Base-by-base conservation (phyloP, 2,797 vertebrate species). In the Sparidentex hasta region DNA sequence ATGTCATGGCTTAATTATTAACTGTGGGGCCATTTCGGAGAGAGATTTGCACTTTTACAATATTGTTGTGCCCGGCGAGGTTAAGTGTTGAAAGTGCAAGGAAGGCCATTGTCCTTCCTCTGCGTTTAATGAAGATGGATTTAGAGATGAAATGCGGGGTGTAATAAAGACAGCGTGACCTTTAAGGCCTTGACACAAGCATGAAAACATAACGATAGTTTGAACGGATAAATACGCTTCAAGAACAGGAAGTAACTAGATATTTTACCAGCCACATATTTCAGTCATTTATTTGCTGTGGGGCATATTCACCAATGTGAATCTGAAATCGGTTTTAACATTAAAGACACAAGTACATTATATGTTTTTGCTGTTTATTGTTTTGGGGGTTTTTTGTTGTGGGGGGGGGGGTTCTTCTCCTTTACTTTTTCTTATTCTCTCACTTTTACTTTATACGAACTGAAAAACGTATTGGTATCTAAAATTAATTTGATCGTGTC, bases 1-100 rank as follows among this genome's bases (percentile, higher is more conserved):
- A 95, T 95, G 93, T 94, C 95, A 94, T 58, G 82, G 94, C 80
- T 94, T 95, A 95, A 95, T 95, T 95, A 95, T 95, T 96, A 95
- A 94, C 93, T 74, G 79, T 72, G 86, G 90, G 87, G 91, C 88
- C 91, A 81, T 93, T 93, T 90, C 85, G 71, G 82, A 92, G 86
- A 92, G 91, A 92, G 89, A 91, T 91, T 94, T 93, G 88, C 87
- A 92, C 89, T 94, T 95, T 92, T 93, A 93, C 86, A 90, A 93
- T 94, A 90, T 94, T 90, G 88, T 90, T 74, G 83, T 87, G 81
- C 88, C 89, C 87, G 89, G 85, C 72, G 88, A 94, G 93, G 93
- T 95, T 93, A 95, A 95, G 93, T 93, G 93, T 93, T 90, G 74
- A 81, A 89, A 89, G 93, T 92, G 83, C 87, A 87, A 72, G 83